Percentiles rank a stretch among this genome's conserved stretches.
Conservation (phyloP, 1,140 invertebrate species). For the Homalodisca vitripennis region DNA sequence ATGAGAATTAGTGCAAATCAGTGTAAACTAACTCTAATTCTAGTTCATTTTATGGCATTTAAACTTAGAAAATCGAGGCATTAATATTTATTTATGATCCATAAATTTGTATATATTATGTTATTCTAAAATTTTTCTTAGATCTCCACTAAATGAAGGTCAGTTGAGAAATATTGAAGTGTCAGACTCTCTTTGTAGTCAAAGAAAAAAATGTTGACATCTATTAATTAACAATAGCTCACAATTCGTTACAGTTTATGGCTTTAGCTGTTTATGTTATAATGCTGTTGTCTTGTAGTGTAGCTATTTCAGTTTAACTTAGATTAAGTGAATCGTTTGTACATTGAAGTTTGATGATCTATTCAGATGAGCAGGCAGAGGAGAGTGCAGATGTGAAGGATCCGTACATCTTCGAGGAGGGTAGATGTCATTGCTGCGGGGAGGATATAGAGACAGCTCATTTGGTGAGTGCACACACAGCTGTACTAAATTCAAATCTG, state of each 20-base stretch:
- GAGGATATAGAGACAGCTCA: constrained; percentile 54
- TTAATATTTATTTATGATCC: too few species aligned
- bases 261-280: not conserved
- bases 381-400: constrained; percentile 18
- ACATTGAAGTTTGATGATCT: not conserved
- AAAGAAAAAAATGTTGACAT: not conserved
- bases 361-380: not conserved
- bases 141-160: too few species aligned
- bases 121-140: too few species aligned
- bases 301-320: not conserved
- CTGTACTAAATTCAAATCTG: too few species aligned
- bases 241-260: not conserved
- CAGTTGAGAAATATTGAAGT: too few species aligned
- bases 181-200: too few species aligned
- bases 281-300: not conserved
- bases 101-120: too few species aligned
- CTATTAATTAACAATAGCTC: not conserved
- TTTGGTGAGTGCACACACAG: constrained; percentile 47
- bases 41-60: too few species aligned
- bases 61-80: too few species aligned
- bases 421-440: constrained; percentile 52
- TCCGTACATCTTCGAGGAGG: constrained; percentile 13
- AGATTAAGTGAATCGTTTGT: not conserved
- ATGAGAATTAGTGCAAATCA: too few species aligned
- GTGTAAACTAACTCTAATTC: too few species aligned